Percentiles rank a stretch among this genome's conserved stretches.
phyloP scores from a whole-genome alignment of 2,113 vertebrate species.

The Casuarius casuarius region DNA sequence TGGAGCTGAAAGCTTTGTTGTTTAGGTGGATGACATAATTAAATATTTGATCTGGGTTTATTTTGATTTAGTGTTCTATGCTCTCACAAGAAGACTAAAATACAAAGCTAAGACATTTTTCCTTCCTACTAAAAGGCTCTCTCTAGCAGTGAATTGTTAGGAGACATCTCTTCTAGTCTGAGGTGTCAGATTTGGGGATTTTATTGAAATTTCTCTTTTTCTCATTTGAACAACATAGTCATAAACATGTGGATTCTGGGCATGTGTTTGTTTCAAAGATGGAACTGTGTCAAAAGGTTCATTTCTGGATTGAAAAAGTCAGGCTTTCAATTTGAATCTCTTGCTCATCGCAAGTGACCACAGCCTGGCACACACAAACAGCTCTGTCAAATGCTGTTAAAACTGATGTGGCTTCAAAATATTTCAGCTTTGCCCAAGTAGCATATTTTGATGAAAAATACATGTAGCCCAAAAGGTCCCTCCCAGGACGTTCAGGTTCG shows the following conservation, averaged over 20 bases:
- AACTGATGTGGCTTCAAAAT: neutral
- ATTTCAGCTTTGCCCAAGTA: neutral
- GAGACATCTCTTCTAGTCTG: neutral
- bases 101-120: neutral
- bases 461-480: neutral
- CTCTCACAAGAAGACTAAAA: neutral
- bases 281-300: neutral
- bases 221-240: neutral
- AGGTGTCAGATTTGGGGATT: neutral
- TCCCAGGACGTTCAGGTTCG: neutral
- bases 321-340: neutral
- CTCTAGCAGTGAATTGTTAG: neutral
- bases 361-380: neutral
- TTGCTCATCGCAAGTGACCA: neutral
- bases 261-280: neutral
- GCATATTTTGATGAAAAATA: neutral
- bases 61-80: neutral
- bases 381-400: neutral
- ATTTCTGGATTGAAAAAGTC: neutral
- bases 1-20: neutral
- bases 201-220: neutral
- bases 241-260: accelerated
- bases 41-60: neutral
- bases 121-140: neutral
- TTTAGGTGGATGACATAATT: neutral